A percentile compares a stretch with the other conserved stretches of the same genome.
Evolutionary conservation across 2,888 invertebrate species (phyloP).

Genomic region (Hirtodrosophila histrioides): DNA sequence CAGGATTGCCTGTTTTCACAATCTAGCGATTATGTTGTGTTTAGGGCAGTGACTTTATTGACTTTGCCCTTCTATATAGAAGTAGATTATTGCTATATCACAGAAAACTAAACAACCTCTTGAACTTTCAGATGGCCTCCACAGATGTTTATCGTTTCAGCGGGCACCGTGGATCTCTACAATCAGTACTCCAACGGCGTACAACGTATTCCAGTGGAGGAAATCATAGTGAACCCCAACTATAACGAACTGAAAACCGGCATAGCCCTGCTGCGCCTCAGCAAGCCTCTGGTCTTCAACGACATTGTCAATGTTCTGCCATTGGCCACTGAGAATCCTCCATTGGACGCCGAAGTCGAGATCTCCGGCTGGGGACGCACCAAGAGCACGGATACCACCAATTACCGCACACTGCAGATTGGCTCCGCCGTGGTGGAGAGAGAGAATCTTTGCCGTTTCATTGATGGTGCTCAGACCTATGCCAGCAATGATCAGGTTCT

Average conservation of each 20-base stretch:
- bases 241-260: conserved; percentile 69
- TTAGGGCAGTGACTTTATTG: no score
- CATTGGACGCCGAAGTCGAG: conserved; percentile 53
- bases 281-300: conserved; percentile 50
- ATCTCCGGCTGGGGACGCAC: conserved; percentile 81
- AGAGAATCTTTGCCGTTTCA: conserved; percentile 33
- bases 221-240: conserved; percentile 61
- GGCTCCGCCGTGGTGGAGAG: conserved; percentile 52
- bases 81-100: no score
- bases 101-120: no score
- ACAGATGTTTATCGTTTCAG: conserved; percentile 72
- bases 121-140: conserved; percentile 65
- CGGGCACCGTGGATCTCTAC: conserved; percentile 78
- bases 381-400: conserved; percentile 37
- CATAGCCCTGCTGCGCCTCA: conserved; percentile 73
- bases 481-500: conserved; percentile 60
- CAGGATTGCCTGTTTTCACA: no score
- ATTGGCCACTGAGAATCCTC: conserved; percentile 51
- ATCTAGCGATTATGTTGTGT: no score
- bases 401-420: conserved; percentile 60
- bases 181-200: conserved; percentile 63
- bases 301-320: conserved; percentile 58
- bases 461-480: neutral
- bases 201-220: conserved; percentile 51
- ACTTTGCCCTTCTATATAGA: no score